Percentiles rank a stretch among this genome's conserved stretches.
Conservation (phyloP, 2,113 vertebrate species). For the Tachysurus vachellii region DNA sequence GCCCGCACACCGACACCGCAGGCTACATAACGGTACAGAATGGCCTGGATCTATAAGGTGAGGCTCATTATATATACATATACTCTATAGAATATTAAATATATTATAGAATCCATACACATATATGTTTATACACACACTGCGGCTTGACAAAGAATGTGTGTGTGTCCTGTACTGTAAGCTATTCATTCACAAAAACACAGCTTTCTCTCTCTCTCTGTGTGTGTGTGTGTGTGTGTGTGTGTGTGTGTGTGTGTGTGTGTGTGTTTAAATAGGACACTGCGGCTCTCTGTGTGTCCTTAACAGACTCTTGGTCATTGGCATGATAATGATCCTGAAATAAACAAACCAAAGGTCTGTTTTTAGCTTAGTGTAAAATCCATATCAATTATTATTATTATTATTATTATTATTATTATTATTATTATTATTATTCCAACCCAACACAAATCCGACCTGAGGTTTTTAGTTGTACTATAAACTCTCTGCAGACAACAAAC, state of each 20-base stretch:
- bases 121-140: background rate
- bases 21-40: conserved; percentile 34
- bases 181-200: background rate
- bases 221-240: too few relatives aligned
- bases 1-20: background rate
- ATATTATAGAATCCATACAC: background rate
- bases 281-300: background rate
- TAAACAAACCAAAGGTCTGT: background rate
- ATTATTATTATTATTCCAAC: background rate
- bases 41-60: conserved; percentile 81
- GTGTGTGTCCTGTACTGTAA: background rate
- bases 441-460: background rate
- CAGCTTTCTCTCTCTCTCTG: background rate
- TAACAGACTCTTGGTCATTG: background rate
- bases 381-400: background rate
- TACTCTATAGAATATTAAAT: too few relatives aligned
- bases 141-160: too few relatives aligned
- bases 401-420: background rate
- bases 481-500: background rate
- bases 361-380: background rate
- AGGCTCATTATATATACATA: conserved; percentile 22
- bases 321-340: background rate
- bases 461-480: background rate
- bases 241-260: background rate
- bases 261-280: background rate